Conservation (phyloP, 2,113 vertebrate species). For the Sus scrofa region T2T-Sscrofa CM000830.6:34649001-34649500, state of each 20-base stretch:
- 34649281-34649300: background rate
- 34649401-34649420: conserved; percentile 15
- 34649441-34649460: background rate
- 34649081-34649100: background rate
- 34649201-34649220: background rate
- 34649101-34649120: background rate
- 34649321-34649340: background rate
- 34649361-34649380: conserved; percentile 16
- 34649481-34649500: background rate
- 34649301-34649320: background rate
- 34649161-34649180: background rate
- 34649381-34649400: conserved; percentile 15
- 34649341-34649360: conserved; percentile 29
- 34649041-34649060: background rate
- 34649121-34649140: conserved; percentile 16
- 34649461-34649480: conserved; percentile 29
- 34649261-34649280: background rate
- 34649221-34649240: background rate
- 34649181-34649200: background rate
- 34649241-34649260: background rate
- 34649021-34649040: background rate
- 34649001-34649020: background rate
- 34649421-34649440: background rate
- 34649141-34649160: background rate
- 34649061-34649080: background rate